Evolutionary conservation across 2,797 vertebrate species (phyloP).

Genomic region (Meda fulgida): DNA sequence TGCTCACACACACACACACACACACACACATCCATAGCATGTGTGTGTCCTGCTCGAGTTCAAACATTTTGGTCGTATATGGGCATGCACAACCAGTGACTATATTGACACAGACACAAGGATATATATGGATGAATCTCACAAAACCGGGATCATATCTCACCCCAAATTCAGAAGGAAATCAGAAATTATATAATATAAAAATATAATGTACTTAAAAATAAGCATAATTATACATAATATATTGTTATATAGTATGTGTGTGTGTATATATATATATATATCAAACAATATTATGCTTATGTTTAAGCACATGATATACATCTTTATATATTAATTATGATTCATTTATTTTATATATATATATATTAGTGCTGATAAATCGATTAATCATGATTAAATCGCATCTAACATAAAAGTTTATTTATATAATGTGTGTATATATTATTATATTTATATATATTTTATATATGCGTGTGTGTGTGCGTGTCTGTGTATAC

Average conservation of each 20-base stretch:
- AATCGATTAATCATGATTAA: too few species aligned
- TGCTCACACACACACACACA: background rate
- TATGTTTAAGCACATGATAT: too few species aligned
- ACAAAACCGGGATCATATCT: background rate
- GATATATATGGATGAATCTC: background rate
- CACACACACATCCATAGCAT: background rate
- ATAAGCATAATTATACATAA: background rate
- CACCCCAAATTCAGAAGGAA: background rate
- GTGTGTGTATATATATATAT: too few species aligned
- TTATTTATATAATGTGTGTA: too few species aligned
- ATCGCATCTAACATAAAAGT: too few species aligned
- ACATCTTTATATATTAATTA: too few species aligned
- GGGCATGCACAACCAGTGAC: background rate
- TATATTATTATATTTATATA: too few species aligned
- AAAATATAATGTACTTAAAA: background rate
- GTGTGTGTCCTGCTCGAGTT: background rate
- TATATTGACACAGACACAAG: background rate
- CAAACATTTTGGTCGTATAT: constrained; percentile 27
- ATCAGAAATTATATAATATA: background rate
- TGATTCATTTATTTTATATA: too few species aligned
- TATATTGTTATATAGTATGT: background rate
- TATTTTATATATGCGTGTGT: too few species aligned
- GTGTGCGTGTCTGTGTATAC: too few species aligned
- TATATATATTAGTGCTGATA: too few species aligned
- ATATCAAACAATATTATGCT: too few species aligned